Base-by-base conservation (phyloP, 2,888 invertebrate genomes). In the Drosophila mercatorum region DNA sequence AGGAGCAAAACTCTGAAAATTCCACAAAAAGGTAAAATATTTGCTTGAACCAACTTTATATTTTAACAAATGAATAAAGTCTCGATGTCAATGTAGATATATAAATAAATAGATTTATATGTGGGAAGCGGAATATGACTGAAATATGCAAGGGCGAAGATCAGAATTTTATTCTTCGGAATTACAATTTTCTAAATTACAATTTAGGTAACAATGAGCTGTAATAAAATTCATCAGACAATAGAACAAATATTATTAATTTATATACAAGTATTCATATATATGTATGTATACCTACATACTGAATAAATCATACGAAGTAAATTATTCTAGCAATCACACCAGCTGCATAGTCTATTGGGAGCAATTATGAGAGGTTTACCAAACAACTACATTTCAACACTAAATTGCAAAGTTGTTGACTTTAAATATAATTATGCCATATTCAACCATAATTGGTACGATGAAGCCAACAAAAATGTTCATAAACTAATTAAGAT, bases 401-500 rank as follows among this genome's bases (percentile, higher is more conserved):
- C 2, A 4, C 4, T 17, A 66, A 56, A 47, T 41, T n/a, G 28
- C 3, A n/a, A 60, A 38, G 47, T 36, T 65, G 46, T 34, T 43
- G 14, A 56, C 67, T 56, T 63, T n/a, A 38, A 69, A 73, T 67
- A 49, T 44, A 47, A 67, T 61, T 46, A 12, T 28, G 36, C 40
- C 62, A 67, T 80, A 83, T 83, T 86, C 73, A 77, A 38, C 17
- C 40, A 52, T 78, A 83, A 84, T 83, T 78, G 75, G 73, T 67
- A 75, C 61, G 78, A 80, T 78, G 71, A 58, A 56, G 62, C 67
- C 61, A 71, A 77, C 80, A 75, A 84, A 78, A 87, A 78, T 84
- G 82, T 70, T 88, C 73, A 85, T 82, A 80, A 86, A 80, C 79
- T 70, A 85, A 84, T 89, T 89, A 88, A 75, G 65, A 70, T 68